Conservation (phyloP, 2,888 invertebrate genomes). For the Meandrusa payeni region DNA sequence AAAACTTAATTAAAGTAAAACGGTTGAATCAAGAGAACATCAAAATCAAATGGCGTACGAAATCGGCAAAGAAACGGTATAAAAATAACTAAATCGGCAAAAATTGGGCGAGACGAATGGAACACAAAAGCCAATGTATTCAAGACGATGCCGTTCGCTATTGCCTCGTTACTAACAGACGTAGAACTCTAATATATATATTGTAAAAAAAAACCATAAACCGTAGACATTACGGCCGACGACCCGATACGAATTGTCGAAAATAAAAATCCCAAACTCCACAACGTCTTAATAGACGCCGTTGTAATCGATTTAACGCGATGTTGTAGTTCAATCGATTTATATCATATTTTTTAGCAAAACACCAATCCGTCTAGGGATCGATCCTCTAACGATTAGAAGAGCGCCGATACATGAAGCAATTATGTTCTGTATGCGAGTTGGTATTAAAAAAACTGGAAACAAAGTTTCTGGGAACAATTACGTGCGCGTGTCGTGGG, state of each 20-base stretch:
- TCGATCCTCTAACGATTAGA: conserved; percentile 28
- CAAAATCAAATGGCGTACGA: conserved; percentile 1
- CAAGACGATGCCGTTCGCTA: conserved; percentile 12
- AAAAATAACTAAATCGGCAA: conserved; percentile 11
- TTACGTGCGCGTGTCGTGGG: conserved; percentile 61
- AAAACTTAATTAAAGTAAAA: background rate
- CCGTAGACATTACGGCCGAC: conserved; percentile 29
- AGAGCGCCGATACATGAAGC: conserved; percentile 45
- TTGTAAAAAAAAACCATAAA: conserved; percentile 31
- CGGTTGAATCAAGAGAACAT: background rate
- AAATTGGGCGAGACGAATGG: conserved; percentile 20
- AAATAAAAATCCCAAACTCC: conserved; percentile 25
- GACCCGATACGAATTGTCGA: conserved; percentile 34
- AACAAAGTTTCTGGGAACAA: conserved; percentile 67
- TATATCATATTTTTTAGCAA: conserved; percentile 28
- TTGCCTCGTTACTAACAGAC: conserved; percentile 13
- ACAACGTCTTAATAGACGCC: conserved; percentile 37
- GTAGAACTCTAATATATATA: conserved; percentile 22
- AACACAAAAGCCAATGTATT: conserved; percentile 20
- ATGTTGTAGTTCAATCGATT: conserved; percentile 31
- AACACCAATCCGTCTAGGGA: conserved; percentile 30
- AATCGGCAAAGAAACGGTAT: conserved; percentile 1
- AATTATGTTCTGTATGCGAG: conserved; percentile 55
- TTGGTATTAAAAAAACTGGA: conserved; percentile 56
- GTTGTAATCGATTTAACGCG: conserved; percentile 35